Evolutionary conservation across 2,797 vertebrate genomes (phyloP).

Genomic region (Microctenopoma stevenorrisi): DNA sequence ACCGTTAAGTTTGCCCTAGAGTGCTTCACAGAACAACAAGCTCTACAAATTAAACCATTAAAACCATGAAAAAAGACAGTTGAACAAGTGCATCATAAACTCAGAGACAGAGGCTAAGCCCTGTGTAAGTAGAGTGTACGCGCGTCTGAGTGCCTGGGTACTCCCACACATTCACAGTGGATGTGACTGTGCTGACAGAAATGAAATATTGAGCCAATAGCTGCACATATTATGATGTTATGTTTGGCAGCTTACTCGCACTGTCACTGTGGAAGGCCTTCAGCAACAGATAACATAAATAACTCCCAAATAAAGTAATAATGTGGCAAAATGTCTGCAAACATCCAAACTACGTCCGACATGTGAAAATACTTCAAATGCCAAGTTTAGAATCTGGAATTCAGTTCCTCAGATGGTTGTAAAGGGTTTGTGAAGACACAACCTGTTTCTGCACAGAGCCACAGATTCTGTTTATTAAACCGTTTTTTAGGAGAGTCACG

Average conservation of each 20-base stretch:
- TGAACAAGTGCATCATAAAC: conserved; percentile 53
- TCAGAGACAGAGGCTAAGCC: conserved; percentile 27
- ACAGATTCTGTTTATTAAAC: no score
- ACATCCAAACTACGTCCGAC: conserved; percentile 12
- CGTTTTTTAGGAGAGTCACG: no score
- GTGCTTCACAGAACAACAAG: conserved; percentile 49
- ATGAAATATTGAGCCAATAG: conserved; percentile 44
- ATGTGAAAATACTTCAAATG: neutral
- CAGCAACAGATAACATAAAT: conserved; percentile 36
- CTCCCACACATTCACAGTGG: conserved; percentile 37
- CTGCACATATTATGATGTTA: conserved; percentile 37
- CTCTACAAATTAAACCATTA: conserved; percentile 52
- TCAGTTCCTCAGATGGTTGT: no score
- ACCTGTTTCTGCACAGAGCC: no score
- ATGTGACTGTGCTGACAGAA: conserved; percentile 49
- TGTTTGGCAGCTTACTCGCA: conserved; percentile 35
- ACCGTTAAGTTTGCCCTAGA: conserved; percentile 35
- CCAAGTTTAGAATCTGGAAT: no score
- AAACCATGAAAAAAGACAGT: conserved; percentile 20
- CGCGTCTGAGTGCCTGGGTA: conserved; percentile 18
- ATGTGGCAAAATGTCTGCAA: conserved; percentile 25
- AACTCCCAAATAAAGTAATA: conserved; percentile 44
- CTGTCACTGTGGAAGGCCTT: conserved; percentile 41
- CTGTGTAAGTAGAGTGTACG: conserved; percentile 6
- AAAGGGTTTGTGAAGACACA: no score